Conservation (phyloP, 2,113 vertebrate species). For the Erythrolamprus reginae region DNA sequence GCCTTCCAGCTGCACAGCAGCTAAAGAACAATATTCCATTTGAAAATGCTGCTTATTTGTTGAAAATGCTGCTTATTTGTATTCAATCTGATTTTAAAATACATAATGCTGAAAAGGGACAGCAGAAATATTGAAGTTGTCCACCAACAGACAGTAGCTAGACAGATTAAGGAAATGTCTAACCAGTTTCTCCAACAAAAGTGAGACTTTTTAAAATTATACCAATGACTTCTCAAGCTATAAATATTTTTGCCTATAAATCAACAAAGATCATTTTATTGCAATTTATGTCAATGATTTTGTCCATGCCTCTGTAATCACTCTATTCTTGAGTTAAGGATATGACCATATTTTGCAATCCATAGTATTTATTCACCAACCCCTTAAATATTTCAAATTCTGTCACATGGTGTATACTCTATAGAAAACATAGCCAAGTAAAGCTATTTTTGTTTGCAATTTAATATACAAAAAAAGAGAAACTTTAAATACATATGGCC, state of each 20-base stretch:
- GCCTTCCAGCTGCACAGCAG: background rate
- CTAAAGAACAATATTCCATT: background rate
- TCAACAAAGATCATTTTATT: background rate
- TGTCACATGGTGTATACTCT: background rate
- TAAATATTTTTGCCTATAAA: background rate
- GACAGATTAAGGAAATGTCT: background rate
- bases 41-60: background rate
- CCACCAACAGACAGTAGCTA: background rate
- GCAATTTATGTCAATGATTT: background rate
- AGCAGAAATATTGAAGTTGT: background rate
- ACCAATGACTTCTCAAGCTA: background rate
- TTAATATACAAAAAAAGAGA: slow-evolving; percentile 5
- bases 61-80: background rate
- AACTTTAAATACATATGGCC: slow-evolving; percentile 5
- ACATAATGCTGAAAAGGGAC: background rate
- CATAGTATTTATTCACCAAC: background rate
- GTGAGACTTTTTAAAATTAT: background rate
- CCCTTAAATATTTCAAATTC: slow-evolving; percentile 14
- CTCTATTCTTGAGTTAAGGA: background rate
- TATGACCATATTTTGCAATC: background rate
- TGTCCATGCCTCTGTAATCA: background rate
- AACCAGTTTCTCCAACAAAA: background rate
- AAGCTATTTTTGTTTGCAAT: background rate
- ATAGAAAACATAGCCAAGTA: slow-evolving; percentile 1
- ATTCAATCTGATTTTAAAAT: background rate